Conservation (phyloP, 2,113 vertebrate genomes). For the Psephotus haematonotus region DNA sequence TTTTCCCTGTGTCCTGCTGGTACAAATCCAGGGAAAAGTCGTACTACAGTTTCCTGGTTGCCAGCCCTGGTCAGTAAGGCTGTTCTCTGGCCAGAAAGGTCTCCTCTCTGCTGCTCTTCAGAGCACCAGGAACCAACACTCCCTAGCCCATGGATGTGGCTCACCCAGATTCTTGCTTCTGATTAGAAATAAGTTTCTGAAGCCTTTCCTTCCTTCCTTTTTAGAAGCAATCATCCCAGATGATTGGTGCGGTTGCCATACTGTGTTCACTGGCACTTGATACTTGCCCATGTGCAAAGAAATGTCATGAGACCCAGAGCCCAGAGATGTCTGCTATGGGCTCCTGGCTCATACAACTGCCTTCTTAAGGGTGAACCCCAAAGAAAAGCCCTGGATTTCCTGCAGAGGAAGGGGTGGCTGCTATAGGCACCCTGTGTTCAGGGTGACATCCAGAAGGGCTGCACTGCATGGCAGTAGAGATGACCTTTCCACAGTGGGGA, state of each 20-base stretch:
- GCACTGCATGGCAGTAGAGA: rapidly evolving
- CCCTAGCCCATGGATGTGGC: background rate
- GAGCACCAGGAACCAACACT: background rate
- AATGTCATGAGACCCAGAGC: background rate
- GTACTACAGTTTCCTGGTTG: background rate
- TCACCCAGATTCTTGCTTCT: background rate
- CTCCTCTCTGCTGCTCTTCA: background rate
- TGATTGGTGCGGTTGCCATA: background rate
- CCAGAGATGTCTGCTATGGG: background rate
- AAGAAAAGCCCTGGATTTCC: background rate
- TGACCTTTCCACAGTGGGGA: background rate
- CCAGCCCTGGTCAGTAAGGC: background rate
- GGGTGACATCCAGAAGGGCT: background rate
- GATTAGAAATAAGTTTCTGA: background rate
- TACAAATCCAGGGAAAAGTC: background rate
- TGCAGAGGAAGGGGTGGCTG: background rate
- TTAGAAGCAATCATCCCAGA: background rate
- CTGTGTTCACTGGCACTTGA: background rate
- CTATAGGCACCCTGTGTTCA: background rate
- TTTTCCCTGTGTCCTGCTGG: background rate
- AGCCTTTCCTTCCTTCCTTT: background rate
- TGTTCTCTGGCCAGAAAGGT: background rate
- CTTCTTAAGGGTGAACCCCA: background rate
- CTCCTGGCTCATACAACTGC: background rate
- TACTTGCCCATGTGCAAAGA: background rate